Evolutionary conservation across 2,888 invertebrate genomes (phyloP).

Genomic region (Halictus quadricinctus): DNA sequence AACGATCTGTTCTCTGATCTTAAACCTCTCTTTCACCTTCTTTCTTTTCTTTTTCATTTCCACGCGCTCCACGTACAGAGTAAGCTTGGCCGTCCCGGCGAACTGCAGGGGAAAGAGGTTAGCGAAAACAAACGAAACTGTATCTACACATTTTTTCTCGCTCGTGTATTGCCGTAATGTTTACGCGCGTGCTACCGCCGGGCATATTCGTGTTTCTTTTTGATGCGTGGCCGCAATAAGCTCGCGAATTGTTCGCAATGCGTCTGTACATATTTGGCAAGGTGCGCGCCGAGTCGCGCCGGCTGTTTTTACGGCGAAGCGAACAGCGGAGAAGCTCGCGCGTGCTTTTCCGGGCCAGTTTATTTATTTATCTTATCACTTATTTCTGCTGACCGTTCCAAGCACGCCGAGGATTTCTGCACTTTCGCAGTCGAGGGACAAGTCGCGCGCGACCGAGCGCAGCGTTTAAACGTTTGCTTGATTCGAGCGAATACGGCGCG

Average conservation of each 20-base stretch:
- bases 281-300: slow-evolving; percentile 15
- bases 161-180: slow-evolving; percentile 36
- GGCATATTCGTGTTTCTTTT: slow-evolving; percentile 2
- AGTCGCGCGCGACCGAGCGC: slow-evolving; percentile 26
- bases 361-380: background rate
- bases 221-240: slow-evolving; percentile 46
- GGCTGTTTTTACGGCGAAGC: background rate
- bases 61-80: slow-evolving; percentile 86
- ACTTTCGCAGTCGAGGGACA: slow-evolving; percentile 14
- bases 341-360: background rate
- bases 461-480: slow-evolving; percentile 56
- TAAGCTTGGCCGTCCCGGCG: slow-evolving; percentile 90
- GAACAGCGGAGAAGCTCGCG: background rate
- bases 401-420: background rate
- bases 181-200: slow-evolving; percentile 21
- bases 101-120: slow-evolving; percentile 90
- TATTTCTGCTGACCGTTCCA: background rate
- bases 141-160: slow-evolving; percentile 39
- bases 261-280: slow-evolving; percentile 61
- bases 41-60: slow-evolving; percentile 81
- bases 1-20: slow-evolving; percentile 38
- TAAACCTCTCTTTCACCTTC: slow-evolving; percentile 77
- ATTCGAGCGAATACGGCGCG: slow-evolving; percentile 68
- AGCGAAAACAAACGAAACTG: slow-evolving; percentile 78
- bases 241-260: slow-evolving; percentile 48